Base-by-base conservation (phyloP, 1,140 invertebrate species). In the Drosophila kanapiae region DNA sequence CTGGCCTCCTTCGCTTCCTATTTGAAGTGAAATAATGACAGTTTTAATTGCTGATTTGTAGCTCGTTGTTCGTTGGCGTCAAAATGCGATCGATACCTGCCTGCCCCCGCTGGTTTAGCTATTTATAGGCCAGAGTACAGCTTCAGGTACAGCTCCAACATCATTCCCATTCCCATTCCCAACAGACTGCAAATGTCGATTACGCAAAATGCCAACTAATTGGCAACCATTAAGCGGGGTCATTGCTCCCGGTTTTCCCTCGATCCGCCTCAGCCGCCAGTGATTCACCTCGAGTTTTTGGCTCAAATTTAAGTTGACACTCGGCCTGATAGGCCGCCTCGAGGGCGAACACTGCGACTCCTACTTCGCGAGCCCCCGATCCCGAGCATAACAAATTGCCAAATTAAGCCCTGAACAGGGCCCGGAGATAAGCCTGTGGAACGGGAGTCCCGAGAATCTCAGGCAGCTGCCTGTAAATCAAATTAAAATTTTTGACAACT, bases 401-500 rank as follows among this genome's bases (percentile, higher is more conserved):
- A 85, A 88, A 88, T 88, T 85, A 85, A 88, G 75, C 75, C 51
- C 69, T 59, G 63, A 84, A 71, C 58, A 56, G 68, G 23, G 45
- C n/a, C 40, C 33, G 45, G 35, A 65, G 76, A 84, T 82, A 82
- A 82, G 82, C 75, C 53, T 47, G 35, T 48, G 53, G 64, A 58
- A 47, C 54, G 62, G 45, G 10, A 47, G 33, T 27, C 16, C 37
- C 38, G 7, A 31, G 31, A 49, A 11, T 16, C 16, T 40, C 42
- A 48, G 18, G 42, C 65, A 48, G 53, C 51, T 56, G 56, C 54
- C 54, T 72, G 87, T 90, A 90, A 90, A 90, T 84, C 86, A 90
- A 90, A 90, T 90, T 91, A 80, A 85, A 85, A 91, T 85, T 90
- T 38, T 54, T 90, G 85, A 90, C 86, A 91, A 90, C 85, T 90